Base-by-base conservation (phyloP, 2,113 vertebrate genomes). In the Pygoscelis antarcticus region DNA sequence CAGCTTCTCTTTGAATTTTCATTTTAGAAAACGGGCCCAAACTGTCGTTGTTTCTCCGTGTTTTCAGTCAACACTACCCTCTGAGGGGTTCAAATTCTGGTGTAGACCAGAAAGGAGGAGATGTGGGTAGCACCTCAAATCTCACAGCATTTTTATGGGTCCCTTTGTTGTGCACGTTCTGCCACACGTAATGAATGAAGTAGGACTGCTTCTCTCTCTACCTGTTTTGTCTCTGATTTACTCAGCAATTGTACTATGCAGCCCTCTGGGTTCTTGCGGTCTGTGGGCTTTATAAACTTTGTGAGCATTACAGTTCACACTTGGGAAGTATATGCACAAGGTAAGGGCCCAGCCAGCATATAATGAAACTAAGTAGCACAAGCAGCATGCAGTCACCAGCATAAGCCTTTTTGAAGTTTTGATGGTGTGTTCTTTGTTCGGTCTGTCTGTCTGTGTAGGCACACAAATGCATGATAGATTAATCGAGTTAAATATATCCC, bases 401-500 rank as follows among this genome's bases (percentile, higher is more conserved):
- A 21, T 11, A 69, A 65, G 21, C 40, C 34, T 60, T 76, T 58
- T 58, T 34, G 54, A 79, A 95, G 65, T 82, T 93, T 79, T 29
- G 52, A 6, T 64, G 58, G 23, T 74, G 46, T 47, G 22, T 30
- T 75, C 52, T 87, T 89, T 91, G 51, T 79, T 92, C 80, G 52
- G 55, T 92, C 62, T 89, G 78, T 88, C 94, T 69, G 64, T 96
- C 93, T 92, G 62, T 83, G 87, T 89, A 62, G 87, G 70, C 92
- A 95, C 65, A 83, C 74, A 84, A 97, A 96, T 1, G 2, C 94
- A 46, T 32, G 80, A 94, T 94, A 88, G 94, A 97, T 98, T 97
- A 97, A 98, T 98, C 96, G 79, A 98, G 97, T 98, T 97, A 98
- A 98, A 98, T 97, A 97, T 96, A 97, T 85, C 97, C 95, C 95